A percentile compares a stretch with the other conserved stretches of the same genome.
These are phyloP conservation scores for Phyllotis vaccarum DNA, from an alignment of 2,797 vertebrate genomes.

Conservation along the genomic window DNA sequence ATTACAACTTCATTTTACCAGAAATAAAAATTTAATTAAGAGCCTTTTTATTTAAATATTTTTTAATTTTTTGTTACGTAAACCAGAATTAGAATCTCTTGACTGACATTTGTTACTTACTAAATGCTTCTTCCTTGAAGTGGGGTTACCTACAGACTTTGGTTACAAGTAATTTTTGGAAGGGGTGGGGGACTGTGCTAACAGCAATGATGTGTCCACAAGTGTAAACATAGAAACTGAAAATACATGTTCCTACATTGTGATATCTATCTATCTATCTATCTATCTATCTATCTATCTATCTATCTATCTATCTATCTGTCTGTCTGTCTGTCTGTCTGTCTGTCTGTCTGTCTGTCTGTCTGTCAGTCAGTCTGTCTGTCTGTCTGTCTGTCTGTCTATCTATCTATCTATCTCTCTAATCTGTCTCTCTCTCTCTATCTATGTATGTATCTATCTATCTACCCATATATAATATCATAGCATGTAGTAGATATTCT, in stretches of 20 bases:
- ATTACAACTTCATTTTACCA: not conserved
- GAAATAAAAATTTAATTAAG: slow-evolving; percentile 17
- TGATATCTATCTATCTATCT: no score
- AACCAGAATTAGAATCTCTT: not conserved
- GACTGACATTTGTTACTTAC: not conserved
- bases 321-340: no score
- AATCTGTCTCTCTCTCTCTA: no score
- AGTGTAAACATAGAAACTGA: not conserved
- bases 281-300: no score
- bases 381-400: no score
- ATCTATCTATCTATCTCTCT: no score
- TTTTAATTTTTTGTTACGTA: not conserved
- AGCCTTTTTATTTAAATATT: not conserved
- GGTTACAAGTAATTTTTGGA: not conserved
- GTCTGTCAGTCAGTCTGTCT: no score
- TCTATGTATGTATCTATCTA: no score
- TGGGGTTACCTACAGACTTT: not conserved
- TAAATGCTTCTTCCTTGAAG: not conserved
- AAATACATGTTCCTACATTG: not conserved
- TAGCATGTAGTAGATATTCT: not conserved
- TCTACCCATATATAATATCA: no score
- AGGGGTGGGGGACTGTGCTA: not conserved
- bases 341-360: no score
- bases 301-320: no score
- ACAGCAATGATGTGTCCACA: not conserved